These are phyloP conservation scores for Opisthocomus hoazin DNA, from an alignment of 2,113 vertebrate species.

Conservation along the genomic window DNA sequence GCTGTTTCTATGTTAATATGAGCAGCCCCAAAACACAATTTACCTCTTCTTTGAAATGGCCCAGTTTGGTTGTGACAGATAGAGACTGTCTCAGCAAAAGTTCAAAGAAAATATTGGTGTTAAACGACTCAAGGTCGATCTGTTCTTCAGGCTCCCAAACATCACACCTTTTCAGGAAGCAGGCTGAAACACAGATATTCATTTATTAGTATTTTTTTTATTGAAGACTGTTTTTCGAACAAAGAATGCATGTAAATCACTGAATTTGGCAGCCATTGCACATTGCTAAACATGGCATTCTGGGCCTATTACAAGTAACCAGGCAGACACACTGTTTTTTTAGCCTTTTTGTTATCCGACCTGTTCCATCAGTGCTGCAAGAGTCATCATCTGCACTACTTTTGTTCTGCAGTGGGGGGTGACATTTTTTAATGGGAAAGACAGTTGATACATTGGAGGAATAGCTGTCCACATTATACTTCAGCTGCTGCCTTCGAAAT, in stretches of 20 bases:
- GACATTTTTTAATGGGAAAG: constrained; percentile 63
- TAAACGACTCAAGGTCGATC: constrained; percentile 85
- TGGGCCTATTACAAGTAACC: background rate
- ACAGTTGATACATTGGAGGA: constrained; percentile 71
- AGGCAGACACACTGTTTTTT: background rate
- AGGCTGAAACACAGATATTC: background rate
- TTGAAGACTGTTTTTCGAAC: background rate
- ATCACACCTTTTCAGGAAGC: background rate
- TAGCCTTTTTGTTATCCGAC: background rate
- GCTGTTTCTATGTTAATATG: background rate
- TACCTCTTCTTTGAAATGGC: constrained; percentile 85
- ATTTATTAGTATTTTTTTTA: background rate
- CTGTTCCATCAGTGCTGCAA: background rate
- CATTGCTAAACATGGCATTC: background rate
- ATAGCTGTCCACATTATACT: constrained; percentile 78
- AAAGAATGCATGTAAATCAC: background rate
- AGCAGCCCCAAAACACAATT: background rate
- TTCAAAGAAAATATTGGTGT: constrained; percentile 80
- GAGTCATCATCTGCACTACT: background rate
- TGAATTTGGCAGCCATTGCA: background rate
- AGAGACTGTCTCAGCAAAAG: constrained; percentile 82
- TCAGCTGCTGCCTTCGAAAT: constrained; percentile 77
- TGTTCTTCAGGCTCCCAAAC: constrained; percentile 82
- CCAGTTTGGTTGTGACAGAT: constrained; percentile 77
- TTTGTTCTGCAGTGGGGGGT: constrained; percentile 16